Evolutionary conservation across 2,797 vertebrate species (phyloP).

Genomic region (Acestrorhynchus altus): DNA sequence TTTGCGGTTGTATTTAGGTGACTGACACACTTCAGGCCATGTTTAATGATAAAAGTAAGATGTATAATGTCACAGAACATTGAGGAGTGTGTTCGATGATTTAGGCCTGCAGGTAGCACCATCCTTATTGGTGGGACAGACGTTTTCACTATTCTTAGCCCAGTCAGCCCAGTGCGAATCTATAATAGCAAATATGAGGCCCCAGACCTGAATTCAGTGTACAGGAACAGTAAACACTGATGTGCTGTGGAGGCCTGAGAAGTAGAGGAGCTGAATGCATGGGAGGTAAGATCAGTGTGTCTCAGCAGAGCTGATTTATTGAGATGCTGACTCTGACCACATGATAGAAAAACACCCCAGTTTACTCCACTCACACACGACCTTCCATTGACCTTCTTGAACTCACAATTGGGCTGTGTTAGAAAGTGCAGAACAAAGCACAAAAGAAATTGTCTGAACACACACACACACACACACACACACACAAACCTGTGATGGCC

Average conservation of each 20-base stretch:
- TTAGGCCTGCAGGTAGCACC: no score
- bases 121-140: no score
- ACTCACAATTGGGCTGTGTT: constrained; percentile 21
- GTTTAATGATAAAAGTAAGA: no score
- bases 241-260: background rate
- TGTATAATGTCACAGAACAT: no score
- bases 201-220: background rate
- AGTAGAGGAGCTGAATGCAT: background rate
- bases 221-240: background rate
- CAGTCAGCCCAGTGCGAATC: no score
- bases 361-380: background rate
- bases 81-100: no score
- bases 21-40: no score
- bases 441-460: constrained; percentile 5
- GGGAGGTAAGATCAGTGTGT: background rate
- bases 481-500: constrained; percentile 89
- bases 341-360: background rate
- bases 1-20: no score
- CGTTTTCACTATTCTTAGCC: no score
- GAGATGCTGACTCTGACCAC: background rate
- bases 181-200: no score
- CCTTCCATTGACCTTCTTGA: background rate
- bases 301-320: constrained; percentile 4
- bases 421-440: background rate
- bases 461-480: constrained; percentile 13